Evolutionary conservation across 2,888 invertebrate genomes (phyloP).

Genomic region (Silvanus unidentatus): DNA sequence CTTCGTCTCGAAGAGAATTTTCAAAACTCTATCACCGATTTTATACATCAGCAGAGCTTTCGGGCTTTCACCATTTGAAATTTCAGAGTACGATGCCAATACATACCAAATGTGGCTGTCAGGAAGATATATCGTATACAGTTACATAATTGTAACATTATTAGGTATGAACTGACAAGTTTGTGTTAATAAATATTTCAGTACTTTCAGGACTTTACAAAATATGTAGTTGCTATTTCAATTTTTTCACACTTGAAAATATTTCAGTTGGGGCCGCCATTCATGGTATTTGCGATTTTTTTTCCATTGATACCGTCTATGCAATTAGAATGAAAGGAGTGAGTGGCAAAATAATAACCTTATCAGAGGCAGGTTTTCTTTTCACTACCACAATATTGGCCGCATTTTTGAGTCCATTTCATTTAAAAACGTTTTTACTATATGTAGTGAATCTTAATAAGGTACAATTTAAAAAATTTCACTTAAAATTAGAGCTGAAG

Average conservation of each 20-base stretch:
- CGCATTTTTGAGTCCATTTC: not conserved
- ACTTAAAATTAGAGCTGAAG: too few relatives aligned
- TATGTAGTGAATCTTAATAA: not conserved
- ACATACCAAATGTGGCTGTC: not conserved
- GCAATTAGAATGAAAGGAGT: not conserved
- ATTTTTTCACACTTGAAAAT: too few relatives aligned
- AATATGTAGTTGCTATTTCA: too few relatives aligned
- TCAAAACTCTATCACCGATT: not conserved
- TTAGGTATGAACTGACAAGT: not conserved
- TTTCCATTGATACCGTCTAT: not conserved
- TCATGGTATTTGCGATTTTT: not conserved
- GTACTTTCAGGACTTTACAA: too few relatives aligned
- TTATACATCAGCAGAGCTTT: not conserved
- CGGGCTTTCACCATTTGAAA: not conserved
- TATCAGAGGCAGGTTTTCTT: not conserved
- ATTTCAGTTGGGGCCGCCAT: not conserved
- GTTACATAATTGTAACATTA: not conserved
- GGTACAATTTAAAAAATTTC: not conserved
- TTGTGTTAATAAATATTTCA: too few relatives aligned
- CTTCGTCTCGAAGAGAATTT: not conserved
- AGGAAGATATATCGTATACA: not conserved
- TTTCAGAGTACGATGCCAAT: not conserved
- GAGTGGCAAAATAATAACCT: not conserved
- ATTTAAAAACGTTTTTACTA: not conserved
- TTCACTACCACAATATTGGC: not conserved